phyloP scores from a whole-genome alignment of 2,113 vertebrate genomes.

The Brienomyrus brachyistius region DNA sequence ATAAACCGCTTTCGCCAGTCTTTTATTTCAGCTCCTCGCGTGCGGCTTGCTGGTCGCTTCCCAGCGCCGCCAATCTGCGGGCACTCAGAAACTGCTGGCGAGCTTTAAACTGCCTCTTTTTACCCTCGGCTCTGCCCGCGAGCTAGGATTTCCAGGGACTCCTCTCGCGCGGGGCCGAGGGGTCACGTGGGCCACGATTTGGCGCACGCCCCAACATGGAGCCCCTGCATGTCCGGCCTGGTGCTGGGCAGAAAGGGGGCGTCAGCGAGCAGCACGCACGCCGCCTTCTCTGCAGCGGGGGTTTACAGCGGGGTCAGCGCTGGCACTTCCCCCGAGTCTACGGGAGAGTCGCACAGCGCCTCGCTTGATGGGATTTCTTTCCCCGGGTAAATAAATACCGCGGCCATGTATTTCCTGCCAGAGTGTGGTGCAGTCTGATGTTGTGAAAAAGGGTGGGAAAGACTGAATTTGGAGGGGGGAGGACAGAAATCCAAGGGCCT shows the following conservation, averaged over 20 bases:
- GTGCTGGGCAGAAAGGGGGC: slow-evolving; percentile 40
- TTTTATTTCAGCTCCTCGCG: slow-evolving; percentile 22
- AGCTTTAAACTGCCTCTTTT: not conserved
- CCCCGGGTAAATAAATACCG: slow-evolving; percentile 48
- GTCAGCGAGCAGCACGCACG: slow-evolving; percentile 44
- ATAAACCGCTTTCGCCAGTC: slow-evolving; percentile 29
- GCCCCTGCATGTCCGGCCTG: not conserved
- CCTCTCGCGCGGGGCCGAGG: not conserved
- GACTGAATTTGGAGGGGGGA: not conserved
- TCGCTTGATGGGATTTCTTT: slow-evolving; percentile 44
- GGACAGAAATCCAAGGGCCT: not conserved
- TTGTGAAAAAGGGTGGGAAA: not conserved
- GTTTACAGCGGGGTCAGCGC: slow-evolving; percentile 51
- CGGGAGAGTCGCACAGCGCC: slow-evolving; percentile 27
- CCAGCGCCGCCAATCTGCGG: not conserved
- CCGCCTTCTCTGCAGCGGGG: slow-evolving; percentile 44
- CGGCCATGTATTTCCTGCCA: slow-evolving; percentile 40
- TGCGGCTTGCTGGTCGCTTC: slow-evolving; percentile 18
- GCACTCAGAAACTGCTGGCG: not conserved
- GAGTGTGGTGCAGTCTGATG: not conserved
- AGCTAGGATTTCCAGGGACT: slow-evolving; percentile 10
- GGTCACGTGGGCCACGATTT: slow-evolving; percentile 31
- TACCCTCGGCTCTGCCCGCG: too few species aligned
- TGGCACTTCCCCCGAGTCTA: slow-evolving; percentile 26
- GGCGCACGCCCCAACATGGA: not conserved